phyloP scores from a whole-genome alignment of 2,113 vertebrate species.

The Salvelinus fontinalis region DNA sequence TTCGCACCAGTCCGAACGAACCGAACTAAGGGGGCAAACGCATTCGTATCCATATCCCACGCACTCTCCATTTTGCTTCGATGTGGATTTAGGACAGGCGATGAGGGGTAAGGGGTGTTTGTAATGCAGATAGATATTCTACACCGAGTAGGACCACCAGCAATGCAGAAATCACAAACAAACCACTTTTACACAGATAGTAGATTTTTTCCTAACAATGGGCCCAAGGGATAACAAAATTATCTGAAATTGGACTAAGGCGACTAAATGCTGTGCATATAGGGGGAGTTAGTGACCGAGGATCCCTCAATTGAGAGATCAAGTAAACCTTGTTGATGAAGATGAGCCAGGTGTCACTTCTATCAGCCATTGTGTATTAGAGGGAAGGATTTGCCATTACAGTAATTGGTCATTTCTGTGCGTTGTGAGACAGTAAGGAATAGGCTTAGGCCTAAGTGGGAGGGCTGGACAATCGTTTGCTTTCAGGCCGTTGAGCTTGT shows the following conservation, averaged over 20 bases:
- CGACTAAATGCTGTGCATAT: conserved; percentile 38
- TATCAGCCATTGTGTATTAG: conserved; percentile 42
- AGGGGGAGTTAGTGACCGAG: not conserved
- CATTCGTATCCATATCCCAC: conserved; percentile 48
- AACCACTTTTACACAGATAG: conserved; percentile 7
- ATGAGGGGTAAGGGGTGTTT: conserved; percentile 31
- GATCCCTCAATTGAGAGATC: conserved; percentile 45
- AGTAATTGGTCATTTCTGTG: conserved; percentile 68
- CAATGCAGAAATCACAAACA: conserved; percentile 12
- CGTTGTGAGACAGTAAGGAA: conserved; percentile 38
- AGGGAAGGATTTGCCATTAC: conserved; percentile 52
- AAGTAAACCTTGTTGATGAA: conserved; percentile 48
- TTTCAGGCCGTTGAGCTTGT: conserved; percentile 46
- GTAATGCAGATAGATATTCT: conserved; percentile 46
- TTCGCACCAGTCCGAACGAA: no score
- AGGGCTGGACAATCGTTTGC: conserved; percentile 41
- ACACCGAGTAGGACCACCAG: conserved; percentile 58
- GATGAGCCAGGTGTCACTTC: conserved; percentile 50
- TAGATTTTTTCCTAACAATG: conserved; percentile 15
- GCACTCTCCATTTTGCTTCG: conserved; percentile 14
- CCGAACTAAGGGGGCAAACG: no score
- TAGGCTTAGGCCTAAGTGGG: conserved; percentile 51
- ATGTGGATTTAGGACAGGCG: conserved; percentile 26
- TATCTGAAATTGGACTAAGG: conserved; percentile 36
- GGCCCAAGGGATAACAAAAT: conserved; percentile 19